Base-by-base conservation (phyloP, 2,888 invertebrate genomes). In the Hydraecia micacea region DNA sequence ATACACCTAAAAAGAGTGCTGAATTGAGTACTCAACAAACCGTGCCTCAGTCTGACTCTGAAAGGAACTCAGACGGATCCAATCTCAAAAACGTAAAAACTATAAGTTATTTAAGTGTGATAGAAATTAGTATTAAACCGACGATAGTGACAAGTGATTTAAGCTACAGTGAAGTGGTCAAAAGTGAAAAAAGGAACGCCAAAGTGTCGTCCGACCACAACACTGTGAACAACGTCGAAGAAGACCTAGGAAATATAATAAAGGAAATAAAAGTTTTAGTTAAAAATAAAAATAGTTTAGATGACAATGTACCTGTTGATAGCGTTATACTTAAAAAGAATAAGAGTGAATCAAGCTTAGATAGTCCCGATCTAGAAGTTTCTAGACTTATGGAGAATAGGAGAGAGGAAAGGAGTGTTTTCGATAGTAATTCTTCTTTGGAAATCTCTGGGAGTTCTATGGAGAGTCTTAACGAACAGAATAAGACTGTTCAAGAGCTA, bases 301-400 rank as follows among this genome's bases (percentile, higher is more conserved):
- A 91, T 79, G 91, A 93, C 86, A 90, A 90, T 91, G 95, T 95
- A 95, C 96, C 95, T 94, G 95, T 86, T 90, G 95, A 96, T 89
- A 94, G 90, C 85, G 91, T 96, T 92, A 93, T 95, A 82, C 94
- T 97, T 92, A 97, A 97, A 93, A 97, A 97, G 81, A 96, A 97
- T 90, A 96, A 96, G 86, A 97, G 96, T 79, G 97, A 97, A 88
- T 97, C 97, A 25, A 97, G 96, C 87, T 89, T 97, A n/a, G 97
- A 97, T 75, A 97, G 97, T 87, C 97, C 97, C 0, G 97, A 97
- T 87, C 87, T 97, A 81, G 97, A 97, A 91, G 97, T 97, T 1
- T 97, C 97, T 62, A 93, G 96, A 83, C 90, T 97, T 8, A 97
- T 97, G 96, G 94, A 95, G 84, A 96, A 95, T 76, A 93, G 92